These are phyloP conservation scores for Pinctada fucata DNA, from an alignment of 2,888 invertebrate species.

Conservation along the genomic window DNA sequence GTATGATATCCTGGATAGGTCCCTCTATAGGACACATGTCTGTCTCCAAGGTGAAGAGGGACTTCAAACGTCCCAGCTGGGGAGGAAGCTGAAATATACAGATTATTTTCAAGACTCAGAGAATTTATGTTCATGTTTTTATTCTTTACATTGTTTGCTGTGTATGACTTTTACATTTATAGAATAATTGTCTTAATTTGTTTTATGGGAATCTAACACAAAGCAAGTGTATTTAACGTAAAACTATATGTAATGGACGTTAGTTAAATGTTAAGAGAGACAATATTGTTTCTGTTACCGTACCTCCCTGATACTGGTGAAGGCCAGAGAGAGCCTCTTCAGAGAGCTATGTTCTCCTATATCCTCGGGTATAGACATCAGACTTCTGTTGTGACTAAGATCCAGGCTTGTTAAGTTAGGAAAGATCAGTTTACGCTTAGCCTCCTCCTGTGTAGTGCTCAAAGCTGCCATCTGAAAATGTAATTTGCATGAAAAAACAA, in stretches of 20 bases:
- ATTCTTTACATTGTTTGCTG: neutral
- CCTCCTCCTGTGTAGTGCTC: constrained; percentile 46
- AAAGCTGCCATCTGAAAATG: constrained; percentile 20
- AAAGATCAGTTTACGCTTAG: constrained; percentile 61
- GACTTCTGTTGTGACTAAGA: constrained; percentile 88
- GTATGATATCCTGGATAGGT: constrained; percentile 79
- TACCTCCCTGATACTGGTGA: constrained; percentile 81
- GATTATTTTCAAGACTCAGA: neutral
- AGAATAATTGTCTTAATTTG: too few species aligned
- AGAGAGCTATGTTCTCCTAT: constrained; percentile 91
- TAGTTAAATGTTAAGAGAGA: too few species aligned
- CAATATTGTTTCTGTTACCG: too few species aligned
- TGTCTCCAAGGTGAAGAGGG: constrained; percentile 97
- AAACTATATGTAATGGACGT: too few species aligned
- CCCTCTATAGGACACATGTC: constrained; percentile 84
- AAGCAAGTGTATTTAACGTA: too few species aligned
- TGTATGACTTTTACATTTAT: too few species aligned
- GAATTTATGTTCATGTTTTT: neutral
- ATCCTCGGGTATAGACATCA: constrained; percentile 87
- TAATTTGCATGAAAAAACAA: too few species aligned
- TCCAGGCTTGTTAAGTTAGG: constrained; percentile 97
- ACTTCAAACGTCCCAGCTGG: constrained; percentile 93
- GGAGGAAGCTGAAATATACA: constrained; percentile 87
- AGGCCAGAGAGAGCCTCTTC: constrained; percentile 95
- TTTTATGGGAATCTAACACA: too few species aligned